Conservation (phyloP, 2,888 invertebrate species). For the Steinernema scapterisci region DNA sequence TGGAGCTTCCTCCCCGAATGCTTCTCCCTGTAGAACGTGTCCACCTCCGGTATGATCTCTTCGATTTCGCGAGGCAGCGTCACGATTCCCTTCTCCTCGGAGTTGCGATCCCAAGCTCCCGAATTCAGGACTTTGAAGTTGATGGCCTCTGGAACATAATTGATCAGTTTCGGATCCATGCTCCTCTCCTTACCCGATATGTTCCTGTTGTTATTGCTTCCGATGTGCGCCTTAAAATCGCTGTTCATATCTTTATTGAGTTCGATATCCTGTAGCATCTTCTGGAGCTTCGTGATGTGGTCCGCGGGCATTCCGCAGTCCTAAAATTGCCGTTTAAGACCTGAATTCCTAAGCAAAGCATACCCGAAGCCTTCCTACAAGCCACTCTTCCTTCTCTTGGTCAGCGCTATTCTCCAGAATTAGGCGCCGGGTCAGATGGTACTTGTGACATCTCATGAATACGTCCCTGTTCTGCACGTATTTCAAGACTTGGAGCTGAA, state of each 20-base stretch:
- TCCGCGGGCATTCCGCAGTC: constrained; percentile 99
- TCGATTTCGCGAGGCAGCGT: constrained; percentile 95
- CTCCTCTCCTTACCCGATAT: constrained; percentile 41
- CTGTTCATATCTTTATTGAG: constrained; percentile 93
- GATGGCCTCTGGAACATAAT: constrained; percentile 73
- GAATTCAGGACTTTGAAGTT: constrained; percentile 98
- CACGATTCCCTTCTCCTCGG: constrained; percentile 90
- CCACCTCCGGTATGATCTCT: constrained; percentile 98
- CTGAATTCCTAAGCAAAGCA: constrained; percentile 42
- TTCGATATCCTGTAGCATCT: constrained; percentile 94
- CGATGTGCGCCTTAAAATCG: constrained; percentile 76
- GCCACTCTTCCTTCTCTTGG: constrained; percentile 98
- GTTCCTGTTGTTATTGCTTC: constrained; percentile 46
- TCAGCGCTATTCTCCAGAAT: constrained; percentile 98
- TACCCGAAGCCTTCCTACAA: constrained; percentile 86
- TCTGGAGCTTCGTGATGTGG: constrained; percentile 93
- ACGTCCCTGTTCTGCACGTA: constrained; percentile 99
- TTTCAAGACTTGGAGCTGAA: constrained; percentile 84
- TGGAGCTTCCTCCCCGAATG: constrained; percentile 95
- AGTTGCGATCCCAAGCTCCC: constrained; percentile 90
- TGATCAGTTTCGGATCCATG: no score
- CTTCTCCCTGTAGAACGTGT: constrained; percentile 95
- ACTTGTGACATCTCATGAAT: constrained; percentile 99
- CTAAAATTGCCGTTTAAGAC: constrained; percentile 67
- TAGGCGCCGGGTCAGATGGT: constrained; percentile 89